Conservation (phyloP, 2,888 invertebrate species). For the Tachystola acroxantha region DNA sequence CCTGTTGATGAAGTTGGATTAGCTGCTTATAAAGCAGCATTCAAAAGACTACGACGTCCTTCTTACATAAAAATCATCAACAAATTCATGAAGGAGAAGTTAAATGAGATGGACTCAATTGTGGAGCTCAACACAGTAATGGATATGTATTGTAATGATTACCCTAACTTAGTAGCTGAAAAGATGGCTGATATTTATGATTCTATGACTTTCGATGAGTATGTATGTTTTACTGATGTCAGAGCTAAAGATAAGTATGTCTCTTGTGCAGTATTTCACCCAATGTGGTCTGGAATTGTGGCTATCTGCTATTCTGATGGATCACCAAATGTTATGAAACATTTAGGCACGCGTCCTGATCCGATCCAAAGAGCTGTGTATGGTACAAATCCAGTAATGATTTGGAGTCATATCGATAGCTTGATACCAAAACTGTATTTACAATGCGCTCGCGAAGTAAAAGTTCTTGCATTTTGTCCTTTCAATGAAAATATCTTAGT, state of each 20-base stretch:
- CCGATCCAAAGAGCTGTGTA: conserved; percentile 77
- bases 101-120: conserved; percentile 48
- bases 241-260: conserved; percentile 83
- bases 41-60: conserved; percentile 47
- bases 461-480: conserved; percentile 82
- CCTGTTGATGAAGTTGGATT: conserved; percentile 48
- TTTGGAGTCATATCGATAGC: conserved; percentile 87
- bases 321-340: conserved; percentile 68
- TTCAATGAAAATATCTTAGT: conserved; percentile 82
- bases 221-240: conserved; percentile 82
- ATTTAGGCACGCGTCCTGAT: conserved; percentile 53
- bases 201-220: conserved; percentile 65
- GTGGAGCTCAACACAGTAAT: conserved; percentile 68
- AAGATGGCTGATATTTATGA: conserved; percentile 44
- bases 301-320: conserved; percentile 82
- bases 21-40: conserved; percentile 43
- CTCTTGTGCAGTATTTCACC: conserved; percentile 83
- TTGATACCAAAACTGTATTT: conserved; percentile 83
- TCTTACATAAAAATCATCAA: conserved; percentile 56
- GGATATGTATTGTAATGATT: conserved; percentile 82
- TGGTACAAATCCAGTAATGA: conserved; percentile 81
- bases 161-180: conserved; percentile 63
- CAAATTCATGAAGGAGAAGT: conserved; percentile 38
- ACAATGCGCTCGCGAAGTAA: conserved; percentile 82
- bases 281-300: conserved; percentile 82